Evolutionary conservation across 2,113 vertebrate genomes (phyloP).

Genomic region (Dipodomys stephensi): DNA sequence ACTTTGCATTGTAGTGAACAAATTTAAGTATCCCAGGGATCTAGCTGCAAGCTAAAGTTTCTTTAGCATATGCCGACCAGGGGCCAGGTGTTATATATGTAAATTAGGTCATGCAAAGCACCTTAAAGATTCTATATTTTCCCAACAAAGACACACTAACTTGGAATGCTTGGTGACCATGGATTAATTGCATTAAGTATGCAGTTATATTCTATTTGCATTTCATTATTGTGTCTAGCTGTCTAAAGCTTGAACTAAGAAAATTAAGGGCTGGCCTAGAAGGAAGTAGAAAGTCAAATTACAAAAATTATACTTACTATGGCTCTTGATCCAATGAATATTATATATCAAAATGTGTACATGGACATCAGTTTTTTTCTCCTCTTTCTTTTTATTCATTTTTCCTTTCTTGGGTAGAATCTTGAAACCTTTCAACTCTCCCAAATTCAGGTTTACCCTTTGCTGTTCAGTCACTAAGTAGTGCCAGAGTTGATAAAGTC

Average conservation of each 20-base stretch:
- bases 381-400: too few species aligned
- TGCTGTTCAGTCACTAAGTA: too few species aligned
- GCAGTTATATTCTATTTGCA: conserved; percentile 37
- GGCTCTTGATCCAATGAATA: not conserved
- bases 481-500: too few species aligned
- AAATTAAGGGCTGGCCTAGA: not conserved
- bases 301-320: not conserved
- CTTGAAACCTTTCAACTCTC: too few species aligned
- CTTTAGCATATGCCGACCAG: not conserved
- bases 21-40: not conserved
- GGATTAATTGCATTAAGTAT: conserved; percentile 52
- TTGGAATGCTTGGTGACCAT: conserved; percentile 24
- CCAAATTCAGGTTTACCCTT: too few species aligned
- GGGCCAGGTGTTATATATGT: too few species aligned
- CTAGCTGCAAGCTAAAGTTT: not conserved
- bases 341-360: not conserved
- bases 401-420: too few species aligned
- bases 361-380: too few species aligned
- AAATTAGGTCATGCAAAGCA: not conserved
- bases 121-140: not conserved
- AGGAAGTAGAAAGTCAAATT: not conserved
- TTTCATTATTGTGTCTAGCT: conserved; percentile 18
- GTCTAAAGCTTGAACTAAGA: not conserved
- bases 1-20: not conserved
- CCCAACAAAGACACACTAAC: not conserved